phyloP scores from a whole-genome alignment of 2,888 invertebrate species.

The Lasioglossum lativentre region DNA sequence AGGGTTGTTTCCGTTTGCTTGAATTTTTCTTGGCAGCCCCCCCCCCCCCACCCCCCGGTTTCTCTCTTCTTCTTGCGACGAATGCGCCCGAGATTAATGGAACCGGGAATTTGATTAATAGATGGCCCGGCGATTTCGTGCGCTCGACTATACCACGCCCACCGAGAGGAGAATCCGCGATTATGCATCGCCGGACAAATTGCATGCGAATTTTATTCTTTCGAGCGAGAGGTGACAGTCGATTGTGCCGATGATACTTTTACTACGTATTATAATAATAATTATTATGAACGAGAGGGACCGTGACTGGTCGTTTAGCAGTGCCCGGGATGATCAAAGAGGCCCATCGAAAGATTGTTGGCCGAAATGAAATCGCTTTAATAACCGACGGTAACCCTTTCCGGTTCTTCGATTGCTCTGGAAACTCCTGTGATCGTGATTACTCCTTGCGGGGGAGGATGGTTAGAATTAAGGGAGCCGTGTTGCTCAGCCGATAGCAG shows the following conservation, averaged over 20 bases:
- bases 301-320: neutral
- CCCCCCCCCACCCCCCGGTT: too few relatives aligned
- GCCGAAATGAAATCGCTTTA: constrained; percentile 1
- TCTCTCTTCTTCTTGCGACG: constrained; percentile 1
- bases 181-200: neutral
- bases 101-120: constrained; percentile 4
- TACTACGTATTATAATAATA: too few relatives aligned
- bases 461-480: neutral
- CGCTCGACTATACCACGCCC: neutral
- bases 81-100: constrained; percentile 4
- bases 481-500: neutral
- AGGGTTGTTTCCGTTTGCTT: constrained; percentile 1
- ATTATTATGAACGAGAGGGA: neutral
- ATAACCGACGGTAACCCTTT: constrained; percentile 1
- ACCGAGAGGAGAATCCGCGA: neutral
- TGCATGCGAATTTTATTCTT: neutral
- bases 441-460: neutral
- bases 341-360: neutral
- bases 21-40: neutral
- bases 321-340: neutral
- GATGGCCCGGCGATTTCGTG: neutral
- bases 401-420: neutral
- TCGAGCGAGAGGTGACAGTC: too few relatives aligned
- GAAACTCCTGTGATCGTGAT: neutral
- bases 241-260: too few relatives aligned